Evolutionary conservation across 2,888 invertebrate species (phyloP), one percentile per base, ranked within the genome.

Genomic region (Syritta pipiens): DNA sequence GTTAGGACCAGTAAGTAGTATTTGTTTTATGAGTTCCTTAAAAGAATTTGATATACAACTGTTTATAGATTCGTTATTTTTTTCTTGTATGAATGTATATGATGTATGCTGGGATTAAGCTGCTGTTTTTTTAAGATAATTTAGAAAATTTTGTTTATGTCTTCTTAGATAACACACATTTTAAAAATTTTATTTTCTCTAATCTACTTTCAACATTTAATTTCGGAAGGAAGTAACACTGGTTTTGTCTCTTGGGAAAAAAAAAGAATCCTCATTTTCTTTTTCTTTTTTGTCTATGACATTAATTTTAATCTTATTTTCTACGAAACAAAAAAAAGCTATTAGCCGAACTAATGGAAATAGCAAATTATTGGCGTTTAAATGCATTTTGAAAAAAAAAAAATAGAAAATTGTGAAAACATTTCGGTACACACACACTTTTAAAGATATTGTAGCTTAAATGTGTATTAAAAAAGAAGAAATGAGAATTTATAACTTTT

Each of bases 171-270:
- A 68, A 57, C 46, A 59, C 22, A 68, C 59, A 60, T 59, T 62
- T 68, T 19, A 48, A 49, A 68, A 55, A 12, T 46, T 26, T 30
- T 30, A 35, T 42, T 40, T 42, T 57, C 9, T 48, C 59, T 35
- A 79, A 55, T 46, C 67, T 79, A 79, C 55, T 48, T 55, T 67
- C 28, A 79, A 67, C 67, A 62, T 67, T 72, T 20, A 40, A 37
- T 51, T 74, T 51, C 22, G 65, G 63, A 67, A 74, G 62, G 72
- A 62, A 44, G 30, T 57, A 79, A 74, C 79, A 79, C 62, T 72
- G 71, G 67, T 59, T 46, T 57, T 57, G 49, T 14, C 60, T 67
- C 60, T 4, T 10, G 4, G 55, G 55, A 14, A 44, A 30, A 46
- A 14, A 17, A 10, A 24, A n/a, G n/a, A 4, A 37, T 59, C 63